These are phyloP conservation scores for Rhagoletis pomonella DNA, from an alignment of 1,140 invertebrate genomes.

Conservation along the genomic window DNA sequence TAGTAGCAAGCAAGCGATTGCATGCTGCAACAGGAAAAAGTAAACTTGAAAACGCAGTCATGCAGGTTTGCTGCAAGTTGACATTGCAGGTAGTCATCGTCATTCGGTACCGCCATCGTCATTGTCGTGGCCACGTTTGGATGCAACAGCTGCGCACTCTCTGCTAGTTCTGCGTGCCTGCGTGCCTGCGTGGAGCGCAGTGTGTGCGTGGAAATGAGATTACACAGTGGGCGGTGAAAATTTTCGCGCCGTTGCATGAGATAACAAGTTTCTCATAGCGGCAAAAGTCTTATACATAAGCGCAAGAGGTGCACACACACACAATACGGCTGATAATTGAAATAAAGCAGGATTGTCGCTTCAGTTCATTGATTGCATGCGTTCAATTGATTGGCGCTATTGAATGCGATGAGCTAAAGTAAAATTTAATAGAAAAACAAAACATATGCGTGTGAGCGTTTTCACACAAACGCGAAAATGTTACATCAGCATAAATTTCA, in stretches of 20 bases:
- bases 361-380: not conserved
- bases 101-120: not conserved
- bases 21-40: conserved; percentile 42
- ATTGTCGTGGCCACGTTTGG: not conserved
- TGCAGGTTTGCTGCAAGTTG: conserved; percentile 68
- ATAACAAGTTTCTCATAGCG: conserved; percentile 35
- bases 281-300: conserved; percentile 5
- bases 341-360: conserved; percentile 16
- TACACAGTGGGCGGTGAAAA: conserved; percentile 43
- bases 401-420: not conserved
- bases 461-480: too few relatives aligned
- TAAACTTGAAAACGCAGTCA: conserved; percentile 61
- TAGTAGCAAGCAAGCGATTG: not conserved
- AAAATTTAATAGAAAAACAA: not conserved
- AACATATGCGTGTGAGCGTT: not conserved
- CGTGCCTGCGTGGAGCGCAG: conserved; percentile 5
- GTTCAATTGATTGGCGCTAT: conserved; percentile 18
- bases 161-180: conserved; percentile 57
- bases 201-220: conserved; percentile 48
- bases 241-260: conserved; percentile 32
- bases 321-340: not conserved
- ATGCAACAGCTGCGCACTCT: conserved; percentile 58
- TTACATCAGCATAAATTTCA: not conserved
- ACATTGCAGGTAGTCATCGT: conserved; percentile 23
- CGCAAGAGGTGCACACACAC: not conserved